Percentiles rank a stretch among this genome's conserved stretches.
Evolutionary conservation across 2,797 vertebrate species (phyloP).

Genomic region (Trachops cirrhosus): DNA sequence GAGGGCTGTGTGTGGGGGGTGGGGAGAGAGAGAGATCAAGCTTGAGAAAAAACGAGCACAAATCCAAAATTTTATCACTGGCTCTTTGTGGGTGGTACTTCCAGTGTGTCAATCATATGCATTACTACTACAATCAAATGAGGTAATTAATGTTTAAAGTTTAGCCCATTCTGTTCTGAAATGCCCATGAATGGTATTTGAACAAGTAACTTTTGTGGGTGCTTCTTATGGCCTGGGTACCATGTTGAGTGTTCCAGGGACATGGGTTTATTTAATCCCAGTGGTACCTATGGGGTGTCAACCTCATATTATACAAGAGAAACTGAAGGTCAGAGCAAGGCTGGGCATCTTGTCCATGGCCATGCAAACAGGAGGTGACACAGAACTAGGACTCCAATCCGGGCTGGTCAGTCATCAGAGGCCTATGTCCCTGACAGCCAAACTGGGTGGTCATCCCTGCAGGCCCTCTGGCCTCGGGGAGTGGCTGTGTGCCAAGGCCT

Average conservation of each 20-base stretch:
- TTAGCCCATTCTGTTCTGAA: not conserved
- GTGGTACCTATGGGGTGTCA: not conserved
- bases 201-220: not conserved
- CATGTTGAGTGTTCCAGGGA: not conserved
- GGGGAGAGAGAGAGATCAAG: not conserved
- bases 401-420: not conserved
- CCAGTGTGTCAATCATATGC: not conserved
- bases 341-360: too few species aligned
- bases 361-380: not conserved
- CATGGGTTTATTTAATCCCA: not conserved
- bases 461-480: accelerated
- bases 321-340: not conserved
- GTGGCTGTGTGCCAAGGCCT: not conserved
- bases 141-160: not conserved
- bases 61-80: not conserved
- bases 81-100: not conserved
- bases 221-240: not conserved
- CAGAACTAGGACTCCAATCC: not conserved
- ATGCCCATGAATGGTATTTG: not conserved
- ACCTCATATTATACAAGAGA: not conserved
- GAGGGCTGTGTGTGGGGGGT: not conserved
- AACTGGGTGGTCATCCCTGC: not conserved
- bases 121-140: not conserved
- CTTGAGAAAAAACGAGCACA: accelerated
- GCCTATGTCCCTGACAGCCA: not conserved